Percentiles rank a stretch among this genome's conserved stretches.
Evolutionary conservation across 2,797 vertebrate species (phyloP).

Genomic region (Urophycis tenuis): DNA sequence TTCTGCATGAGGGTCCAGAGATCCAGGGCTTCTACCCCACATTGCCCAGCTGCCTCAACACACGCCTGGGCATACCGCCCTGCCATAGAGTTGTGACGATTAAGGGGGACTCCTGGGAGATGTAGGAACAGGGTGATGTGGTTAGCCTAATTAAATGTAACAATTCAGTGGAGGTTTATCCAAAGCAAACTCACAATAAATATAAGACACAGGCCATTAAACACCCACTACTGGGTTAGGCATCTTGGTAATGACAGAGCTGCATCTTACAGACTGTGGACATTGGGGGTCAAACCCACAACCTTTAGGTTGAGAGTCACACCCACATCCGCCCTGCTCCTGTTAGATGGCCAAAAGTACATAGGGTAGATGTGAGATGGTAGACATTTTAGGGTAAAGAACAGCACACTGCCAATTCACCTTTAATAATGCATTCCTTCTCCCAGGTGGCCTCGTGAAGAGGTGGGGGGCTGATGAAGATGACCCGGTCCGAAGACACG

Average conservation of each 20-base stretch:
- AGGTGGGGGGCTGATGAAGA: conserved; percentile 87
- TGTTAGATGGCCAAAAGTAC: neutral
- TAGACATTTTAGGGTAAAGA: neutral
- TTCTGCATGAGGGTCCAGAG: conserved; percentile 94
- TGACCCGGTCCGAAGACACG: conserved; percentile 69
- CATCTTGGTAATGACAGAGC: too few species aligned
- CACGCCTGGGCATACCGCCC: conserved; percentile 85
- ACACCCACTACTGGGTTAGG: neutral
- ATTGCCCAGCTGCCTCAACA: conserved; percentile 72
- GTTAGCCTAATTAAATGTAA: neutral
- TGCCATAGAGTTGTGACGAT: conserved; percentile 73
- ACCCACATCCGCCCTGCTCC: neutral
- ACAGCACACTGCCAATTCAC: conserved; percentile 49
- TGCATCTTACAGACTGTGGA: neutral
- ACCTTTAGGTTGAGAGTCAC: neutral
- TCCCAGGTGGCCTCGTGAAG: conserved; percentile 83
- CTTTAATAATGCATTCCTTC: conserved; percentile 79
- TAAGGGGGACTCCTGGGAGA: conserved; percentile 72
- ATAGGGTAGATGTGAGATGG: neutral
- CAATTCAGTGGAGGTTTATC: neutral
- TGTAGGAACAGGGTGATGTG: neutral
- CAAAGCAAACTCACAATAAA: neutral
- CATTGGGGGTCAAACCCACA: neutral
- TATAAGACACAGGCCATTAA: neutral
- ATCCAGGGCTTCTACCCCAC: conserved; percentile 77